Evolutionary conservation across 1,140 invertebrate genomes (phyloP).

Genomic region (Portunus trituberculatus): DNA sequence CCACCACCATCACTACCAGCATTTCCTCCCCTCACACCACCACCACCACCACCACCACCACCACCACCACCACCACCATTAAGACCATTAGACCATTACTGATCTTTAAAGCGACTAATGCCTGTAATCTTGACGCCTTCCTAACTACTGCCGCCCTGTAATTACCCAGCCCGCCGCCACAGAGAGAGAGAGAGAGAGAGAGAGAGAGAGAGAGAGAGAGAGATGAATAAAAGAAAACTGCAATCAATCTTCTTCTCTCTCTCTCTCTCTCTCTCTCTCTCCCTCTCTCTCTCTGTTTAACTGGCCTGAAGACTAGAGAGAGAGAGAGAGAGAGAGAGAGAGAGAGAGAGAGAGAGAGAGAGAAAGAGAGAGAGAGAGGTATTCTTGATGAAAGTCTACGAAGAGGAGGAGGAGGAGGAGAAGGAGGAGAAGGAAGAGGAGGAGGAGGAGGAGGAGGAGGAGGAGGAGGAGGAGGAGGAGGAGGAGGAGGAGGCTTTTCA

Average conservation of each 20-base stretch:
- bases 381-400: neutral
- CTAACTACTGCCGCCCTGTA: too few relatives aligned
- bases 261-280: too few relatives aligned
- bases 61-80: too few relatives aligned
- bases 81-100: too few relatives aligned
- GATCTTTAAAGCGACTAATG: too few relatives aligned
- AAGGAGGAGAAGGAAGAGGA: neutral
- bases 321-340: neutral
- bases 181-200: constrained; percentile 17
- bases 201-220: neutral
- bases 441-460: neutral
- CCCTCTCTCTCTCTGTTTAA: too few relatives aligned
- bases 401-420: neutral
- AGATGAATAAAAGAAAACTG: neutral
- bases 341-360: constrained; percentile 5
- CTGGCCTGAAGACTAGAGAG: too few relatives aligned
- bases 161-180: too few relatives aligned
- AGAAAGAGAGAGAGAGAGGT: neutral
- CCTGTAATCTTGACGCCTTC: neutral
- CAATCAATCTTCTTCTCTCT: too few relatives aligned
- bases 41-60: too few relatives aligned
- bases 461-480: neutral
- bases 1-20: too few relatives aligned
- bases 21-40: too few relatives aligned
- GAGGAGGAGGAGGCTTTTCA: neutral